These are phyloP conservation scores for Panthera leo DNA, from an alignment of 2,113 vertebrate species.

Conservation along the genomic window DNA sequence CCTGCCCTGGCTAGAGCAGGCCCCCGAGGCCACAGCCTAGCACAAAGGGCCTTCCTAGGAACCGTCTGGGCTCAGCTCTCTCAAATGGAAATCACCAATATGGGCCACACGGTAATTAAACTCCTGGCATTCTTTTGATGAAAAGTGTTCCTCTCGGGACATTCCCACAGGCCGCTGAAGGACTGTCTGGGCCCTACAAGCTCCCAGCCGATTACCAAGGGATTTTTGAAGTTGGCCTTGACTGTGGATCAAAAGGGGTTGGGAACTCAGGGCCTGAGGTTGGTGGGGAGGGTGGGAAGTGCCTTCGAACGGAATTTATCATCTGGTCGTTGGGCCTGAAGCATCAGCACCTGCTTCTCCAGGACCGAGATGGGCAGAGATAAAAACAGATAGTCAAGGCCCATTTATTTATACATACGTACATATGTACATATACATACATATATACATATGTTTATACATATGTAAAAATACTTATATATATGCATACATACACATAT, in stretches of 20 bases:
- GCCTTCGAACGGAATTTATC: constrained; percentile 47
- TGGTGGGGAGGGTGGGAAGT: background rate
- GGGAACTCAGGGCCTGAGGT: background rate
- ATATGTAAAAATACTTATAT: no score
- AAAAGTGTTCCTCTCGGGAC: constrained; percentile 73
- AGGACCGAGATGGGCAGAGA: background rate
- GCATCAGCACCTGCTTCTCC: background rate
- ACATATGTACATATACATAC: no score
- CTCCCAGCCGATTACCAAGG: constrained; percentile 74
- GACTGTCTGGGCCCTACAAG: constrained; percentile 64
- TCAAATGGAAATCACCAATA: constrained; percentile 86
- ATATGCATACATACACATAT: no score
- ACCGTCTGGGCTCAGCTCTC: constrained; percentile 78
- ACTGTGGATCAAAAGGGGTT: constrained; percentile 70
- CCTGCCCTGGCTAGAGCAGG: constrained; percentile 81
- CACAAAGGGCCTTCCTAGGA: constrained; percentile 78
- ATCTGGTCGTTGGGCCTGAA: background rate
- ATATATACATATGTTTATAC: no score
- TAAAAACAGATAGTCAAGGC: background rate
- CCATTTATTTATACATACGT: background rate
- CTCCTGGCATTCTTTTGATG: constrained; percentile 87
- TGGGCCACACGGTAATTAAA: constrained; percentile 89
- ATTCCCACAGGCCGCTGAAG: constrained; percentile 83
- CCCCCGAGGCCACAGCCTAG: constrained; percentile 57
- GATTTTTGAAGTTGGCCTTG: constrained; percentile 82